Conservation (phyloP, 1,140 invertebrate species). For the Aricia agestis region DNA sequence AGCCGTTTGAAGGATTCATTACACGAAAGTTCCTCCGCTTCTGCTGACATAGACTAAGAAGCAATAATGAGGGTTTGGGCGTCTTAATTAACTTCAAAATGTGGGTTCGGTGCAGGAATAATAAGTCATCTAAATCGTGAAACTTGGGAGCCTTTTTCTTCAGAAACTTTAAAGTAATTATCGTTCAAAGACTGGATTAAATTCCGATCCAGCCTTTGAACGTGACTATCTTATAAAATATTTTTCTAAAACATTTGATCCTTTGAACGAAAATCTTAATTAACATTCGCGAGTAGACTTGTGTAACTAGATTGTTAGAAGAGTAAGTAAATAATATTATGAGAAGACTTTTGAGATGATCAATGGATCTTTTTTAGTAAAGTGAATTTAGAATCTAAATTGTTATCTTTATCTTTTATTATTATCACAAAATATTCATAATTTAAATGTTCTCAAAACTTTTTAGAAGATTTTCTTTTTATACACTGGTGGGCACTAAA, state of each 20-base stretch:
- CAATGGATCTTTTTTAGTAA: no score
- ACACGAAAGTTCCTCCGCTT: neutral
- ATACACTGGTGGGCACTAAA: neutral
- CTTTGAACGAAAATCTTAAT: neutral
- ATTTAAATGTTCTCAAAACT: no score
- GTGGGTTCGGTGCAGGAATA: neutral
- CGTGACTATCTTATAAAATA: conserved; percentile 7
- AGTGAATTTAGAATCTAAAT: no score
- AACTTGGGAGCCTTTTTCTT: neutral
- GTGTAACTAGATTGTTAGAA: neutral
- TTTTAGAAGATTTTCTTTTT: neutral
- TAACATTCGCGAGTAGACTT: neutral
- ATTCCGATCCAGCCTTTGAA: conserved; percentile 8
- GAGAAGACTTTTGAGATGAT: no score
- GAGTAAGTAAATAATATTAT: no score
- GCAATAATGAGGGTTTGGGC: neutral
- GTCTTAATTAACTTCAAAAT: neutral
- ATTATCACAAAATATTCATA: no score
- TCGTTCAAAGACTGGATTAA: conserved; percentile 2
- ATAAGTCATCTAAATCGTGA: neutral
- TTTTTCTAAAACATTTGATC: neutral
- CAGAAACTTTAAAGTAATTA: neutral
- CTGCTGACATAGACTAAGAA: neutral
- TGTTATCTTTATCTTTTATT: no score
- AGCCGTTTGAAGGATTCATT: neutral